Conservation (phyloP, 2,113 vertebrate species). For the Mola mola region DNA sequence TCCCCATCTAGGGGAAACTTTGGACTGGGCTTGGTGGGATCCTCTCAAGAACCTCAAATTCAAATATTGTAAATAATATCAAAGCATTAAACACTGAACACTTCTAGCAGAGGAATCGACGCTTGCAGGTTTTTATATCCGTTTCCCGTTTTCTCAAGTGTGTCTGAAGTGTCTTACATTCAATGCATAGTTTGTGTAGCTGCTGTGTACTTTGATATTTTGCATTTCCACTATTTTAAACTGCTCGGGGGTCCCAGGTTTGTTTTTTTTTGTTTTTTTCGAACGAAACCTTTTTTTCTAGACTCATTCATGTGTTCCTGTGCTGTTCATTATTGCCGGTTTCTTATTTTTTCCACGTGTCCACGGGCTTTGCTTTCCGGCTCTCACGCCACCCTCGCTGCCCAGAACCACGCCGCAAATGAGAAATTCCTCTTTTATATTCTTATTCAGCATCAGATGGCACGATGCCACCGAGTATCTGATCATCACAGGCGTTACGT, state of each 20-base stretch:
- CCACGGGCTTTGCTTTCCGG: constrained; percentile 6
- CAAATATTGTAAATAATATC: constrained; percentile 19
- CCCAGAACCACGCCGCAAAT: constrained; percentile 29
- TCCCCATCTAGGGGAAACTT: constrained; percentile 23
- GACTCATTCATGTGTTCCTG: constrained; percentile 23
- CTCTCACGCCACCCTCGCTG: constrained; percentile 37
- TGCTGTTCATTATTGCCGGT: constrained; percentile 57
- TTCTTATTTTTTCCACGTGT: constrained; percentile 17
- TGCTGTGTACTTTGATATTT: constrained; percentile 58
- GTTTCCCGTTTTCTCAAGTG: constrained; percentile 47
- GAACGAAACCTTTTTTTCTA: constrained; percentile 16
- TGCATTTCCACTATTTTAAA: constrained; percentile 47
- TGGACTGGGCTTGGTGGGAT: not conserved
- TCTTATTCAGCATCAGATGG: constrained; percentile 33
- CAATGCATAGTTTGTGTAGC: constrained; percentile 85
- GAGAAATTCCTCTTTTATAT: constrained; percentile 3
- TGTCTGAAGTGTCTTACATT: constrained; percentile 80
- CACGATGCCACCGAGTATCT: constrained; percentile 27
- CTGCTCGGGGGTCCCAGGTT: constrained; percentile 41
- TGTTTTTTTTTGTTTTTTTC: constrained; percentile 31
- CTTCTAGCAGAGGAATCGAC: constrained; percentile 41
- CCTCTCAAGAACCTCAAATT: constrained; percentile 32
- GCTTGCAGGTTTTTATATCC: constrained; percentile 19
- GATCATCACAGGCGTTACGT: constrained; percentile 58
- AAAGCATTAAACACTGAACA: constrained; percentile 46